Evolutionary conservation across 2,888 invertebrate species (phyloP), one percentile per base, ranked within the genome.

Genomic region (Drosophila engyochracea): DNA sequence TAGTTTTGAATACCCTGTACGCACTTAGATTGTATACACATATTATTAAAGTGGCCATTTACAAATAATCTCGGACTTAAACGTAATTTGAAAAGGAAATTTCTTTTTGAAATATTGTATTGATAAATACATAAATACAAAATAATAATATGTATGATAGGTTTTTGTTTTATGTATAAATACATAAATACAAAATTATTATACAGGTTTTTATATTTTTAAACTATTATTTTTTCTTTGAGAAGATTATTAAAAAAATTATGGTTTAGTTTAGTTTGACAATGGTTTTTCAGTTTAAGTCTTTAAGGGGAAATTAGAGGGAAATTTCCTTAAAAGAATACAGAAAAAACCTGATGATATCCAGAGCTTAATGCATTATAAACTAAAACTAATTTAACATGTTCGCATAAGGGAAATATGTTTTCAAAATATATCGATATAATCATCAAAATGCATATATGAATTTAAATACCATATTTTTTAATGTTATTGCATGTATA

Each of bases 1-100:
- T 70, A 16, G 57, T 55, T 64, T 33, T 22, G 6, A 4, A 53
- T 53, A 53, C 53, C 14, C 53, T 53, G 7, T 52, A 6, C 30
- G 1, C 51, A 19, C 10, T 28, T 9, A 4, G 10, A 51, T 1
- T 51, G 19, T 6, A 25, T 9, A 47, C 25, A 2, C 47, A 25
- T 47, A 28, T 25, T 25, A 4, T 25, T 16, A 16, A 25, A 25
- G 22, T 47, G 7, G 0, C 7, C 9, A 22, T 1, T 22, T 22
- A 0, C 44, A 44, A 44, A 44, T 44, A 12, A 22, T 44, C n/a
- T 4, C 12, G 44, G 22, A 44, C 0, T 12, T 44, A 12, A 44
- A 12, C 1, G 5, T 41, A 5, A 12, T 10, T n/a, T n/a, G n/a
- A 10, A 41, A 4, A 5, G 10, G 5, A 12, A 4, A 22, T 41